Percentiles rank a stretch among this genome's conserved stretches.
phyloP scores from a whole-genome alignment of 2,797 vertebrate species.

The Pseudochirops cupreus region DNA sequence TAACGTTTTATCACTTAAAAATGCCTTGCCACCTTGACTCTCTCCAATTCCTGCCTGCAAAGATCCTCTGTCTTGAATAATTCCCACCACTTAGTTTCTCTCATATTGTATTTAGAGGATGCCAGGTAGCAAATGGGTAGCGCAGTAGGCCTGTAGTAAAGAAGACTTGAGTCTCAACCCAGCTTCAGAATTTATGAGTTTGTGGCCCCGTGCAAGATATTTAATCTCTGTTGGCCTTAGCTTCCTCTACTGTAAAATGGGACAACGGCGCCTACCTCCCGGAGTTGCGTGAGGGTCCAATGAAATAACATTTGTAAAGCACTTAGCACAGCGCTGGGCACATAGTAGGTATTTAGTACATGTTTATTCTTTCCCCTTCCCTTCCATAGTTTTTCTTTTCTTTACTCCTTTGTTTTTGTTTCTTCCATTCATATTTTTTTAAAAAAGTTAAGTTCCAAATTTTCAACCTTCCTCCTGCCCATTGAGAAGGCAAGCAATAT shows the following conservation, averaged over 20 bases:
- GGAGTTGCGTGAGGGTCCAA: background rate
- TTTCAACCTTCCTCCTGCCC: background rate
- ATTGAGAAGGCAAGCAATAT: background rate
- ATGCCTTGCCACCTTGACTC: background rate
- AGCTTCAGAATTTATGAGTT: background rate
- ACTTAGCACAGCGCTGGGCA: background rate
- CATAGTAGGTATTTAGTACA: background rate
- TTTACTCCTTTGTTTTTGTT: background rate
- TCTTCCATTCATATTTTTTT: background rate
- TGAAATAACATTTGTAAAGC: background rate
- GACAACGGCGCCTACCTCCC: too few species aligned
- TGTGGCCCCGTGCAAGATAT: background rate
- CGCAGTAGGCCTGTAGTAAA: background rate
- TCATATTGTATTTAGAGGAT: background rate
- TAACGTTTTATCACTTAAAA: background rate
- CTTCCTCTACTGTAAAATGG: background rate
- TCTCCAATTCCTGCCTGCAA: background rate
- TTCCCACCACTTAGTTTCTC: background rate
- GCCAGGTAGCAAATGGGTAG: background rate
- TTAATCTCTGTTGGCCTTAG: background rate
- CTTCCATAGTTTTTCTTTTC: background rate
- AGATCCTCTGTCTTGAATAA: background rate
- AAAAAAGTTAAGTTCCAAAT: background rate
- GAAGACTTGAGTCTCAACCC: background rate
- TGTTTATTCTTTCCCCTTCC: background rate